These are phyloP conservation scores for Clarias gariepinus DNA, from an alignment of 2,113 vertebrate species.

Conservation along the genomic window DNA sequence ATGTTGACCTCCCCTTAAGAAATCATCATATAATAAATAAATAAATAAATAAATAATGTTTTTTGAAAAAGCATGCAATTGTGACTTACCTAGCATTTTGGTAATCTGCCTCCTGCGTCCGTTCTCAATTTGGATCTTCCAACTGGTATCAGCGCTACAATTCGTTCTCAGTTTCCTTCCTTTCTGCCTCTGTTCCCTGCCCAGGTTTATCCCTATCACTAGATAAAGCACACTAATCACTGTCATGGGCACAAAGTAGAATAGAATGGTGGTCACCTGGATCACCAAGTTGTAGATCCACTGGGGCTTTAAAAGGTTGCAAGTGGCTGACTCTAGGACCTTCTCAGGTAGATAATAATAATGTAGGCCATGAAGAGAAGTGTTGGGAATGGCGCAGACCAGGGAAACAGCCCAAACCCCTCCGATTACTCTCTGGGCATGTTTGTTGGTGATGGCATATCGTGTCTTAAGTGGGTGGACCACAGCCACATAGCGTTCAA, in stretches of 20 bases:
- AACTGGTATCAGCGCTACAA: constrained; percentile 52
- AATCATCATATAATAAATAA: too few species aligned
- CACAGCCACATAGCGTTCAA: constrained; percentile 77
- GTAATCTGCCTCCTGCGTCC: constrained; percentile 72
- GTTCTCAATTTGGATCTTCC: constrained; percentile 64
- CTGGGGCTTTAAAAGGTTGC: constrained; percentile 72
- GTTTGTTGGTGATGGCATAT: constrained; percentile 73
- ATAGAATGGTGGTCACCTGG: constrained; percentile 77
- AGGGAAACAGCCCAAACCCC: constrained; percentile 69
- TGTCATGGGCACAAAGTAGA: constrained; percentile 75
- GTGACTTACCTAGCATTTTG: constrained; percentile 78
- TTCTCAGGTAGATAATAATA: constrained; percentile 68
- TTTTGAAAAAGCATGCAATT: background rate
- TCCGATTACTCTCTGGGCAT: constrained; percentile 70
- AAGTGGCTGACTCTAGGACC: constrained; percentile 73
- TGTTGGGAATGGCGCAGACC: constrained; percentile 76
- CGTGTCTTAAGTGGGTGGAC: constrained; percentile 75
- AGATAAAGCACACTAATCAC: constrained; percentile 75
- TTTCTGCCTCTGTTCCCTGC: constrained; percentile 58
- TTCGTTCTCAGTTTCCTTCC: constrained; percentile 56
- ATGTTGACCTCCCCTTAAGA: too few species aligned
- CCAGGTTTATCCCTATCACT: constrained; percentile 71
- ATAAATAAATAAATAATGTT: background rate
- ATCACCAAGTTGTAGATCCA: constrained; percentile 80
- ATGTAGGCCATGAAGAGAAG: constrained; percentile 73